A percentile compares a stretch with the other conserved stretches of the same genome.
Conservation (phyloP, 2,888 invertebrate species). For the Mesorhabditis sp. region DNA sequence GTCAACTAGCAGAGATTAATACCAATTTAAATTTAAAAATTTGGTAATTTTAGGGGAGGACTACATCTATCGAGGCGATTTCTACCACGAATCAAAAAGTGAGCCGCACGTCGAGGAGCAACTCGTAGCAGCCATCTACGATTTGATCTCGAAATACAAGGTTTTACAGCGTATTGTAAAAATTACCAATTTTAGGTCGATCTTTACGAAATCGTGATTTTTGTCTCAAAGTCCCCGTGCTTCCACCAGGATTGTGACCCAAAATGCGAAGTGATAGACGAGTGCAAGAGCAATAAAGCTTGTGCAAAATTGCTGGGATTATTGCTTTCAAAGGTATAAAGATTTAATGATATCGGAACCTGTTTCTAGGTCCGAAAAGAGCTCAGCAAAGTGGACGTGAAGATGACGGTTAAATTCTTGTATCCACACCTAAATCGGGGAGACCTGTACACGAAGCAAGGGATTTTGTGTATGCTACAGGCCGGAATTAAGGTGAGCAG, state of each 20-base stretch:
- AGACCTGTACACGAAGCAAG: conserved; percentile 58
- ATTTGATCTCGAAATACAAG: conserved; percentile 57
- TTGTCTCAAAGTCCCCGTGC: conserved; percentile 58
- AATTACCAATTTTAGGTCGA: conserved; percentile 38
- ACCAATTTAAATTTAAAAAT: too few species aligned
- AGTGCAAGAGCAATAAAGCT: conserved; percentile 56
- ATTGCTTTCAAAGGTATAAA: conserved; percentile 50
- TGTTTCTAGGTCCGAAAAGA: conserved; percentile 57
- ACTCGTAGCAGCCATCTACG: conserved; percentile 56
- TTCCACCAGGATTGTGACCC: conserved; percentile 59
- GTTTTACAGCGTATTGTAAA: conserved; percentile 20
- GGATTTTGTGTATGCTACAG: conserved; percentile 58
- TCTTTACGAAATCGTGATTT: conserved; percentile 56
- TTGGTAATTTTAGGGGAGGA: conserved; percentile 53
- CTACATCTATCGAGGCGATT: conserved; percentile 57
- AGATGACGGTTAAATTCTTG: conserved; percentile 58
- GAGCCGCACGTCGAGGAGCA: conserved; percentile 59
- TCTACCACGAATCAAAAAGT: conserved; percentile 56
- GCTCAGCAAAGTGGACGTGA: conserved; percentile 57
- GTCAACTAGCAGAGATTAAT: too few species aligned
- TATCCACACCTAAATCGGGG: conserved; percentile 58
- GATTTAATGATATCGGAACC: not conserved
- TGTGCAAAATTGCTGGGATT: conserved; percentile 57
- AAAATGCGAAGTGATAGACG: conserved; percentile 58
- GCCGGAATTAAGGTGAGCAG: conserved; percentile 42